Percentiles rank a stretch among this genome's conserved stretches.
phyloP scores from a whole-genome alignment of 2,797 vertebrate genomes.

The Gorsachius magnificus region DNA sequence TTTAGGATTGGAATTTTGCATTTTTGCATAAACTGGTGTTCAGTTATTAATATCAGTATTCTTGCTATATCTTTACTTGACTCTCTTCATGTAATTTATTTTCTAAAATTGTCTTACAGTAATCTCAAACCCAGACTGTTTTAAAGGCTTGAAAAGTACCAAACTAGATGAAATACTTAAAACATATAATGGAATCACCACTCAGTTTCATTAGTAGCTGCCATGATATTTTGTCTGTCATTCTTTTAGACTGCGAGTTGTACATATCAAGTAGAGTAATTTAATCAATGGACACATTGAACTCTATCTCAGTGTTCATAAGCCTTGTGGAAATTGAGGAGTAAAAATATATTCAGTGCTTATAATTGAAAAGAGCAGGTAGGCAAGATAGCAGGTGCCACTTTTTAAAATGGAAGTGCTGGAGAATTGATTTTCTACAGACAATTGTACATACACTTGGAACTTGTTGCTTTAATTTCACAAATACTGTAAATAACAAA shows the following conservation, averaged over 20 bases:
- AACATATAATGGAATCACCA: not conserved
- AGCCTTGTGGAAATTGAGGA: not conserved
- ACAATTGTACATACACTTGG: not conserved
- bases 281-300: not conserved
- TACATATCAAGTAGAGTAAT: not conserved
- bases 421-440: not conserved
- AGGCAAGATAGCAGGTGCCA: not conserved
- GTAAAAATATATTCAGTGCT: not conserved
- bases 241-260: not conserved
- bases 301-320: not conserved
- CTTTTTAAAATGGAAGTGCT: not conserved
- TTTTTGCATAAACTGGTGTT: not conserved
- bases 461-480: not conserved
- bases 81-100: not conserved
- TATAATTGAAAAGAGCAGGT: not conserved
- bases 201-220: not conserved
- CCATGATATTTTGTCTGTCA: not conserved
- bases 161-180: not conserved
- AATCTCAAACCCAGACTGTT: not conserved
- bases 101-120: not conserved
- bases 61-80: not conserved
- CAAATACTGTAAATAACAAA: constrained; percentile 23
- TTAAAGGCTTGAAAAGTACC: not conserved
- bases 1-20: not conserved
- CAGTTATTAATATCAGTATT: not conserved